Conservation (phyloP, 2,797 vertebrate genomes). For the Hydrolagus colliei region DNA sequence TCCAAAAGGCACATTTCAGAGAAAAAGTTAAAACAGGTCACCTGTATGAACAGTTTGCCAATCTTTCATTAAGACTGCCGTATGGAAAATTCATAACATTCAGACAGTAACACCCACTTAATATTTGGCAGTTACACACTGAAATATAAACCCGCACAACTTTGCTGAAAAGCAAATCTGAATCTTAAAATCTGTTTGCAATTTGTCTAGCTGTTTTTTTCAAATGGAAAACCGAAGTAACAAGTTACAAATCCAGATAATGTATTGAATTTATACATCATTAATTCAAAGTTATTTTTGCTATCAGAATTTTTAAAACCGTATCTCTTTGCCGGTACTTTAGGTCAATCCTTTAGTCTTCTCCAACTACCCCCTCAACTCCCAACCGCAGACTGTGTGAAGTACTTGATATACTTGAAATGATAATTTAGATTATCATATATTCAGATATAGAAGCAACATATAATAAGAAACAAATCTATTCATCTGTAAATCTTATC, state of each 20-base stretch:
- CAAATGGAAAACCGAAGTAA: constrained; percentile 15
- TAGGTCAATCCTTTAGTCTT: too few relatives aligned
- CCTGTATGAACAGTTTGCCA: not conserved
- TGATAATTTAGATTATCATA: too few relatives aligned
- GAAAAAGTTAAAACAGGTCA: not conserved
- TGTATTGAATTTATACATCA: constrained; percentile 5
- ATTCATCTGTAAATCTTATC: not conserved
- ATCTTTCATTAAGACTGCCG: not conserved
- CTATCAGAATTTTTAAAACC: not conserved
- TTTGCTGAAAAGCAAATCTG: not conserved
- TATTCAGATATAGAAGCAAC: not conserved
- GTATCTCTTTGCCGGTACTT: too few relatives aligned
- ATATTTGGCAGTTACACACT: not conserved
- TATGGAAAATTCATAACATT: not conserved
- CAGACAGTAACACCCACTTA: not conserved
- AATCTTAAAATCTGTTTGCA: constrained; percentile 25
- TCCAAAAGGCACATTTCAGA: not conserved
- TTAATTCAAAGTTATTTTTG: not conserved
- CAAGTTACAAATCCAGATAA: not conserved
- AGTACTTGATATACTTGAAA: too few relatives aligned
- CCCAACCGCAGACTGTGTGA: too few relatives aligned
- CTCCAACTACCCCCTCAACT: too few relatives aligned
- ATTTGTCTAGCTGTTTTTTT: constrained; percentile 20
- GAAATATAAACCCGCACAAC: not conserved
- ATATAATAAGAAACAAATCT: not conserved